Base-by-base conservation (phyloP, 2,113 vertebrate genomes). In the Poecilia latipinna region DNA sequence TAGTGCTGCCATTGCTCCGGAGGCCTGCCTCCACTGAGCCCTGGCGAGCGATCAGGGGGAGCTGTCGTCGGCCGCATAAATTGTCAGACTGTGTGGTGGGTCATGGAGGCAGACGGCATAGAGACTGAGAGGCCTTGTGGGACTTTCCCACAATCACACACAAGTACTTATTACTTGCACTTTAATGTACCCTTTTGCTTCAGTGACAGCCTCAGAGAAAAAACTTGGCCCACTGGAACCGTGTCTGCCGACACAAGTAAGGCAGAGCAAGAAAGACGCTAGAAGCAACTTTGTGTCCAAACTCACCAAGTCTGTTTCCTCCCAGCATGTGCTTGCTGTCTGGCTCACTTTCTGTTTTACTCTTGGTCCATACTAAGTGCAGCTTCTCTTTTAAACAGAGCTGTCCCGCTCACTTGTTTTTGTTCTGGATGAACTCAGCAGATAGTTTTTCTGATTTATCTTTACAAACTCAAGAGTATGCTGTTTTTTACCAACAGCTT, bases 41-140 rank as follows among this genome's bases (percentile, higher is more conserved):
- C 87, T 97, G 96, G 96, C 96, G 75, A 64, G 42, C 79, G 95
- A 96, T 97, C 95, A 97, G 87, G 95, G 93, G 91, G 92, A 95
- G 90, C 96, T 96, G 95, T 96, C 93, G 61, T 91, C 87, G 86
- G 94, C 90, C 89, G 92, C 93, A 93, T 92, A 96, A 96, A 96
- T 94, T 91, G 92, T 93, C 86, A 90, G 94, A 90, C 93, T 95
- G 93, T 94, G 91, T 89, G 93, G 93, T 61, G 79, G 95, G 94
- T 93, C 89, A 86, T 86, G 88, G 93, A 94, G 87, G 82, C 93
- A 94, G 89, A 92, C 87, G 77, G 89, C 92, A 90, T 80, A 90
- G 91, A 93, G 92, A 92, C 92, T 87, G 82, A 83, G 87, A 85
- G 42, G 88, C 83, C 91, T 94, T 93, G 93, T 94, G 94, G 94